phyloP scores from a whole-genome alignment of 2,888 invertebrate species.

The Drosophila leonis region DNA sequence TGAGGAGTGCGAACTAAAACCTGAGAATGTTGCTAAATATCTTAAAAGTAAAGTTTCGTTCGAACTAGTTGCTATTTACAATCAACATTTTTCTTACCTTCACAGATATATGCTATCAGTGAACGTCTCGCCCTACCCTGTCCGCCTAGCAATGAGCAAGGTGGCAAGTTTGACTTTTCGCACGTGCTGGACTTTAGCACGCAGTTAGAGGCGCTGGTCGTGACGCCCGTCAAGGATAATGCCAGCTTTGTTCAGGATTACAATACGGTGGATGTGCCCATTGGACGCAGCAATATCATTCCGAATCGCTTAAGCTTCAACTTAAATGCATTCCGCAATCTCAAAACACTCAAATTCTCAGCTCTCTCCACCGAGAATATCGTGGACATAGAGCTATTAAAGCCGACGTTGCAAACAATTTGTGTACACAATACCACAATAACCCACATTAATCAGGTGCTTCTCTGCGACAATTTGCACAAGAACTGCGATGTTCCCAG shows the following conservation, averaged over 20 bases:
- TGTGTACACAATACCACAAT: conserved; percentile 84
- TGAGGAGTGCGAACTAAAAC: conserved; percentile 48
- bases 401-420: conserved; percentile 86
- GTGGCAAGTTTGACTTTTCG: conserved; percentile 94
- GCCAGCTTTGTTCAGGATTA: conserved; percentile 76
- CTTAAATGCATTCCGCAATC: conserved; percentile 92
- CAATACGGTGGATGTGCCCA: conserved; percentile 86
- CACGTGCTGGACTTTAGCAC: conserved; percentile 95
- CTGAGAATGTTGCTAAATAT: conserved; percentile 6
- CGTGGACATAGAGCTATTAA: conserved; percentile 86
- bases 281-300: conserved; percentile 93
- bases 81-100: conserved; percentile 81
- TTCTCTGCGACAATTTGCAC: conserved; percentile 94
- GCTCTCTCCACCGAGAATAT: conserved; percentile 90
- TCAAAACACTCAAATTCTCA: conserved; percentile 90
- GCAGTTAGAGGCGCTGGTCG: conserved; percentile 87
- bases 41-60: neutral
- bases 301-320: conserved; percentile 93
- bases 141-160: conserved; percentile 91
- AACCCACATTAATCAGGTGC: conserved; percentile 89
- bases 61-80: conserved; percentile 6
- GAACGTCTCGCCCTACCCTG: conserved; percentile 94
- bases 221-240: conserved; percentile 84
- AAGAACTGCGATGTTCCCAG: conserved; percentile 85
- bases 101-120: conserved; percentile 94